Conservation (phyloP, 2,797 vertebrate genomes). For the Bovichtus variegatus region DNA sequence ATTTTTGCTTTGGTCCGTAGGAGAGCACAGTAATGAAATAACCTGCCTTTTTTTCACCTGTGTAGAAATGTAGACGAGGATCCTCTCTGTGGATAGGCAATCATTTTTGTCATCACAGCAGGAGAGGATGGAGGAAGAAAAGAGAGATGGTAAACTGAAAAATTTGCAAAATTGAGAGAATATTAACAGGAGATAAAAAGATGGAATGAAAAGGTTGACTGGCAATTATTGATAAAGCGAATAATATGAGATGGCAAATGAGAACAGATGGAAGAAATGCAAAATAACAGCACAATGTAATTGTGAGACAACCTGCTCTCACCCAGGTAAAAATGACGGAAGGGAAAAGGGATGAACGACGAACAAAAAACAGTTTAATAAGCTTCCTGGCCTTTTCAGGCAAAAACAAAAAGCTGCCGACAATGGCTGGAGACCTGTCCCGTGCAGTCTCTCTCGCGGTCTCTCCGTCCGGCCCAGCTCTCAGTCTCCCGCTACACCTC, state of each 20-base stretch:
- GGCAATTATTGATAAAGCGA: constrained; percentile 35
- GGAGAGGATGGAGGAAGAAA: constrained; percentile 46
- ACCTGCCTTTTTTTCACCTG: constrained; percentile 47
- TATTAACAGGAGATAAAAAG: constrained; percentile 42
- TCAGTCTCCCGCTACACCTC: too few species aligned
- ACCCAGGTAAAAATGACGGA: too few species aligned
- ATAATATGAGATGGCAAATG: neutral
- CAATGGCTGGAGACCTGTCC: too few species aligned
- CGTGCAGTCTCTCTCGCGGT: too few species aligned
- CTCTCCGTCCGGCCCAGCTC: too few species aligned
- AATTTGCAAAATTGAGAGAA: constrained; percentile 56
- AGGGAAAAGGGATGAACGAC: too few species aligned
- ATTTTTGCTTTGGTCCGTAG: constrained; percentile 52
- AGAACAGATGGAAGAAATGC: neutral
- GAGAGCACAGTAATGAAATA: constrained; percentile 64
- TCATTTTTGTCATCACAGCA: constrained; percentile 71
- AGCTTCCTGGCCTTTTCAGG: too few species aligned
- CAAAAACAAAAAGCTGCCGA: too few species aligned
- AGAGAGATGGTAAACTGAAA: constrained; percentile 63
- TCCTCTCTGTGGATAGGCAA: constrained; percentile 64
- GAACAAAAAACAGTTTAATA: too few species aligned
- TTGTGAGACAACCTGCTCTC: too few species aligned
- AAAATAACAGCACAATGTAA: neutral
- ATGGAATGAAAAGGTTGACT: constrained; percentile 16
- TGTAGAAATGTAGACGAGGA: constrained; percentile 77